Conservation (phyloP, 2,113 vertebrate genomes). For the Chrysemys picta region DNA sequence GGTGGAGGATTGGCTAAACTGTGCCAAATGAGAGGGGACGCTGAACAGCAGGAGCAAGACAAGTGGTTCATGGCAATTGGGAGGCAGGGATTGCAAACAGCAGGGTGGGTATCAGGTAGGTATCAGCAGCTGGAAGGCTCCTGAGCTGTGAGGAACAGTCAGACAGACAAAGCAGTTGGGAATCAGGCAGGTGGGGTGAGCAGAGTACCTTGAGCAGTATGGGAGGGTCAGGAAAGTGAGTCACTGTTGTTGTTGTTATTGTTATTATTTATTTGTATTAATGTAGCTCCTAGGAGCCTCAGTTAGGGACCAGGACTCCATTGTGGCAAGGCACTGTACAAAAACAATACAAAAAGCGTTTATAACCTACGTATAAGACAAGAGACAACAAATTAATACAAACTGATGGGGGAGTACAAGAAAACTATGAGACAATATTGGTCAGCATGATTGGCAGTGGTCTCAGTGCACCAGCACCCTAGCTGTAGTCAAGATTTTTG, state of each 20-base stretch:
- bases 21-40: background rate
- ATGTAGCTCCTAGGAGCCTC: background rate
- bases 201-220: background rate
- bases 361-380: background rate
- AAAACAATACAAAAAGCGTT: background rate
- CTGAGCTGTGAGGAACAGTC: background rate
- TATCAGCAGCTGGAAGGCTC: background rate
- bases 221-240: background rate
- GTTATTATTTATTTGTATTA: background rate
- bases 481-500: background rate
- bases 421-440: background rate
- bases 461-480: background rate
- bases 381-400: background rate
- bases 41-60: background rate
- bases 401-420: background rate
- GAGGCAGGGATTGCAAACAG: background rate
- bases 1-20: background rate
- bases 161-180: background rate
- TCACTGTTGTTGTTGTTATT: fast-evolving
- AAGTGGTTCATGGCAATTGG: background rate
- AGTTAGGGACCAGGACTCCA: background rate
- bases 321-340: background rate
- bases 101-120: background rate
- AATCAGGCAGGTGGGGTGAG: background rate
- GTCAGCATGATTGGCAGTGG: background rate